Evolutionary conservation across 2,888 invertebrate species (phyloP).

Genomic region (Tetragonisca angustula): DNA sequence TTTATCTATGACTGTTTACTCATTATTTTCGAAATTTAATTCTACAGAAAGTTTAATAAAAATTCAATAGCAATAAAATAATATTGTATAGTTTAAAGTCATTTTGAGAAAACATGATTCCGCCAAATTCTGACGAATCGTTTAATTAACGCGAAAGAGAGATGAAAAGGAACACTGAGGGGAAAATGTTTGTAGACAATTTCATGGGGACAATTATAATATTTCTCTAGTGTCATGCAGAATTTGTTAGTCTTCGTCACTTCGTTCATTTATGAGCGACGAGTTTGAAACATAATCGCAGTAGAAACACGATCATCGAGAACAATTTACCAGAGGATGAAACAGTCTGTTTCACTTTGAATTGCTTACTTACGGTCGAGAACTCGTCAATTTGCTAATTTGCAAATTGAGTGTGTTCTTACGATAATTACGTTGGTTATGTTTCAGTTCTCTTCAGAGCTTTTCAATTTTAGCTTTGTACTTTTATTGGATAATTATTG

Average conservation of each 20-base stretch:
- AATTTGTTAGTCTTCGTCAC: conserved; percentile 32
- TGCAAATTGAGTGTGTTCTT: neutral
- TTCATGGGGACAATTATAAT: neutral
- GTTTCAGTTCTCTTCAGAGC: neutral
- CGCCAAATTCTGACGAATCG: neutral
- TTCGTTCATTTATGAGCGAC: conserved; percentile 20
- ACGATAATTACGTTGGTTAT: neutral
- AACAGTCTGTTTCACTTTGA: conserved; percentile 10
- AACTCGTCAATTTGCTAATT: neutral
- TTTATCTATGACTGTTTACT: neutral
- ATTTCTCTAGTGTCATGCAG: conserved; percentile 33
- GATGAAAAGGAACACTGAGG: neutral
- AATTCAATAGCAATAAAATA: too few species aligned
- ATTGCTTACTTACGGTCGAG: neutral
- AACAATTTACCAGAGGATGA: neutral
- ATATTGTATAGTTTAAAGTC: too few species aligned
- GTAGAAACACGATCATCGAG: conserved; percentile 17
- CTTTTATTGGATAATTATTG: neutral
- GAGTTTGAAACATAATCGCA: conserved; percentile 3
- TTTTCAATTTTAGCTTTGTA: too few species aligned
- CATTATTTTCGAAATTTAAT: neutral
- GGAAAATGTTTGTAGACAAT: neutral
- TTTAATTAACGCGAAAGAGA: neutral
- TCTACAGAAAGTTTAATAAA: too few species aligned
- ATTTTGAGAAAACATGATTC: too few species aligned